Conservation (phyloP, 1,140 invertebrate genomes). For the Mesaphorura yosii region DNA sequence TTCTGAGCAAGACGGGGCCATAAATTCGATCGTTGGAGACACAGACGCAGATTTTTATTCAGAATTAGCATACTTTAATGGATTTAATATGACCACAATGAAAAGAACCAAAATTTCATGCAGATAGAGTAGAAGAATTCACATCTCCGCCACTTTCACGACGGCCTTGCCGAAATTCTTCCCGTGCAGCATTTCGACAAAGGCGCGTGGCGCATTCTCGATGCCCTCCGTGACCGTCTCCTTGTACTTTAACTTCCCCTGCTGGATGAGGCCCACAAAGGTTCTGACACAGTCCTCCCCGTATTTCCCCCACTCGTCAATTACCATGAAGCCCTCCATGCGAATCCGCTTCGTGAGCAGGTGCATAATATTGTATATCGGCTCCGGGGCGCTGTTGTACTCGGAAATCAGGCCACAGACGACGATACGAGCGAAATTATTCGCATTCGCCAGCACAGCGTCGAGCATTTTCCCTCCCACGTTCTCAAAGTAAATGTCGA, state of each 20-base stretch:
- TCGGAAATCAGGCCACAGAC: not conserved
- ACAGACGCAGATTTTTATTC: too few relatives aligned
- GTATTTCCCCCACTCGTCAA: slow-evolving; percentile 37
- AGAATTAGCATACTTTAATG: too few relatives aligned
- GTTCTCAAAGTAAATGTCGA: slow-evolving; percentile 10
- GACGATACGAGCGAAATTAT: not conserved
- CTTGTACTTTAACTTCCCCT: slow-evolving; percentile 37
- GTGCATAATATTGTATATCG: slow-evolving; percentile 35
- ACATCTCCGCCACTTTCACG: too few relatives aligned
- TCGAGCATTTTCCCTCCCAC: slow-evolving; percentile 7
- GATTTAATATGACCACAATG: too few relatives aligned
- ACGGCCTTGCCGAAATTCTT: slow-evolving; percentile 39
- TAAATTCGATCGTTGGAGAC: too few relatives aligned
- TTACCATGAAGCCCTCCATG: slow-evolving; percentile 53
- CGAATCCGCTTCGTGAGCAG: slow-evolving; percentile 40
- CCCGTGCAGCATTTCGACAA: slow-evolving; percentile 37
- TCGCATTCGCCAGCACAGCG: not conserved
- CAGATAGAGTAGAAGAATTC: too few relatives aligned
- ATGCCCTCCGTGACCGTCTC: slow-evolving; percentile 38
- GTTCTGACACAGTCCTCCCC: not conserved
- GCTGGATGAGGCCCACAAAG: not conserved
- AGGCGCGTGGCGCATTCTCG: slow-evolving; percentile 39
- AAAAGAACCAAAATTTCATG: too few relatives aligned
- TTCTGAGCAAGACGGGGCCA: too few relatives aligned
- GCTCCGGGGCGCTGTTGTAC: slow-evolving; percentile 19